Conservation (phyloP, 2,113 vertebrate species). For the Microtus richardsoni region DNA sequence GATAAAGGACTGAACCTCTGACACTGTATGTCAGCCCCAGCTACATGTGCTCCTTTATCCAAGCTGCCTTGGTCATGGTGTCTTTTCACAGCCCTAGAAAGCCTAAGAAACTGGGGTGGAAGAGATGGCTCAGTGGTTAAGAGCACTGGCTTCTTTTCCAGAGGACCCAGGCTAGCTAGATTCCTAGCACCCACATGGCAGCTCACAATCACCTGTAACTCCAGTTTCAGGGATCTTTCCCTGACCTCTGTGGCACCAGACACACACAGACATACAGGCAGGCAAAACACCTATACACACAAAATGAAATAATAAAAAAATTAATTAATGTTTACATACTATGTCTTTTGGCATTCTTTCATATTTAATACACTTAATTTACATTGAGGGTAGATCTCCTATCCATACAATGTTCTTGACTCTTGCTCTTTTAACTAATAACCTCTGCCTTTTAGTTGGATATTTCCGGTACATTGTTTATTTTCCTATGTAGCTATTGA, state of each 20-base stretch:
- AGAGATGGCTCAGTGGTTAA: background rate
- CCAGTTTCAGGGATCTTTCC: background rate
- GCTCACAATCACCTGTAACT: background rate
- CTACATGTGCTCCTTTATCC: background rate
- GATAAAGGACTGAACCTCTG: background rate
- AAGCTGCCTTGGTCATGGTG: background rate
- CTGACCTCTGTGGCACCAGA: background rate
- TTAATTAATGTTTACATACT: background rate
- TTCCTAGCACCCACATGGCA: background rate
- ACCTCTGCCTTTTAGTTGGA: background rate
- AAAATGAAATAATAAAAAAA: background rate
- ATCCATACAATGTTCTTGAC: background rate
- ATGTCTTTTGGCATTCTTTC: conserved; percentile 11
- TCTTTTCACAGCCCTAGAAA: background rate
- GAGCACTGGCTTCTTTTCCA: background rate
- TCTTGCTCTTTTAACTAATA: background rate
- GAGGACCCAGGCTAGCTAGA: background rate
- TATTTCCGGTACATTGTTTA: background rate
- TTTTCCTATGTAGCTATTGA: background rate
- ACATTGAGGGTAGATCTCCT: conserved; percentile 37
- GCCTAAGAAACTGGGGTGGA: background rate
- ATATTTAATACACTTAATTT: background rate
- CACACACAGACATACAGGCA: background rate
- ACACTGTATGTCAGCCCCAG: background rate
- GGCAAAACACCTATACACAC: background rate